phyloP scores from a whole-genome alignment of 2,888 invertebrate species.

The Nomada fucata region DNA sequence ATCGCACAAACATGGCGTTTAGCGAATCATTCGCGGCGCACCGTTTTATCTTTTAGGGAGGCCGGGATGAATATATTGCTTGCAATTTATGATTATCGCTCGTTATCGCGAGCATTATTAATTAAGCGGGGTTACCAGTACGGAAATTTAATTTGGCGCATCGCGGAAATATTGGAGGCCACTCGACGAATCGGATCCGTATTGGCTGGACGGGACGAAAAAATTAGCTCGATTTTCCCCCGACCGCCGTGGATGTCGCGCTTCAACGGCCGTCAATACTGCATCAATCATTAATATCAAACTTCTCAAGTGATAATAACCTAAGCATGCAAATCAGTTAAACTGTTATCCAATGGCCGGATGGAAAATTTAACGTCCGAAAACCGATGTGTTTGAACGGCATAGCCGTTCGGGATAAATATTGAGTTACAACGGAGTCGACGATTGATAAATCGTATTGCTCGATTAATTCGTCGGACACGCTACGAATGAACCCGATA shows the following conservation, averaged over 20 bases:
- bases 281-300: conserved; percentile 10
- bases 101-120: neutral
- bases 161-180: neutral
- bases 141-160: conserved; percentile 4
- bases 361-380: conserved; percentile 3
- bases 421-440: conserved; percentile 18
- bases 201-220: neutral
- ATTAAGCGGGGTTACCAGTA: neutral
- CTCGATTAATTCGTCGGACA: conserved; percentile 23
- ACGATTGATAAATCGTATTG: conserved; percentile 26
- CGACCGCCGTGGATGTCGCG: no score
- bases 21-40: neutral
- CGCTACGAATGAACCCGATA: neutral
- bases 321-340: conserved; percentile 30
- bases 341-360: neutral
- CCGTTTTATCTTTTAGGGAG: neutral
- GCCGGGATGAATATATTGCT: neutral
- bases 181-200: neutral
- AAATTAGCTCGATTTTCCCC: neutral
- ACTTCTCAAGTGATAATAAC: neutral
- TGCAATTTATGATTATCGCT: neutral
- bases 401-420: neutral
- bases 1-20: neutral
- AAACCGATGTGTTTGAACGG: conserved; percentile 18
- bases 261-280: no score